Evolutionary conservation across 2,888 invertebrate species (phyloP).

Genomic region (Platycheirus rosarum): DNA sequence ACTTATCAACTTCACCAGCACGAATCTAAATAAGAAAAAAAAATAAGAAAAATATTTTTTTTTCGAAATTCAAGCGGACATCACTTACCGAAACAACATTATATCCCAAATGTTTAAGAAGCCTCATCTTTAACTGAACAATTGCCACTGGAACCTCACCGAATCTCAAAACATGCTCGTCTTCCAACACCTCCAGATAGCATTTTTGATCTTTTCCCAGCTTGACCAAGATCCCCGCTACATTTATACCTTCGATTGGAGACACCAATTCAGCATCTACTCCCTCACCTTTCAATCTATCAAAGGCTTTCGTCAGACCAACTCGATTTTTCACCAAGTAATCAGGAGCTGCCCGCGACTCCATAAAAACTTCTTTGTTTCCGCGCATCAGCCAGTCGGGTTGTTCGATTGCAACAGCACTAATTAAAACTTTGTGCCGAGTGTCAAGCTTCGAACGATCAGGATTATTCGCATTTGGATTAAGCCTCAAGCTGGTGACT

Average conservation of each 20-base stretch:
- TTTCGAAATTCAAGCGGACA: background rate
- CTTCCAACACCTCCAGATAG: slow-evolving; percentile 78
- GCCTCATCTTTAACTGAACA: slow-evolving; percentile 78
- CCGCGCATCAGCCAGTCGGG: slow-evolving; percentile 76
- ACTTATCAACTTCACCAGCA: slow-evolving; percentile 28
- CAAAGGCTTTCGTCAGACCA: slow-evolving; percentile 75
- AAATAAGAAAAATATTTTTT: background rate
- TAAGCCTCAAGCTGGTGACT: slow-evolving; percentile 77
- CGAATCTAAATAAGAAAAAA: slow-evolving; percentile 34
- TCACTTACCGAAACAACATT: slow-evolving; percentile 78
- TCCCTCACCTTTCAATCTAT: slow-evolving; percentile 76
- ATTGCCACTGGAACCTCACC: slow-evolving; percentile 77
- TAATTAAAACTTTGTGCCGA: slow-evolving; percentile 78
- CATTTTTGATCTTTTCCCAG: slow-evolving; percentile 57
- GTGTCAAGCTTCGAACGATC: slow-evolving; percentile 80
- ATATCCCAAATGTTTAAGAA: slow-evolving; percentile 77
- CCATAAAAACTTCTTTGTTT: slow-evolving; percentile 75
- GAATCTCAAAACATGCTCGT: slow-evolving; percentile 78
- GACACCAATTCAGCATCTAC: slow-evolving; percentile 76
- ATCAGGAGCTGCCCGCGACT: slow-evolving; percentile 76
- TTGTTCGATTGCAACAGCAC: slow-evolving; percentile 79
- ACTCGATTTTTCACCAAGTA: slow-evolving; percentile 77
- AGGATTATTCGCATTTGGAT: slow-evolving; percentile 49
- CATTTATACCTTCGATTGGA: slow-evolving; percentile 80
- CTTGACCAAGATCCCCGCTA: slow-evolving; percentile 79